Evolutionary conservation across 2,797 vertebrate genomes (phyloP), one percentile per base, ranked within the genome.

Genomic region (Amphiprion clarkii): DNA sequence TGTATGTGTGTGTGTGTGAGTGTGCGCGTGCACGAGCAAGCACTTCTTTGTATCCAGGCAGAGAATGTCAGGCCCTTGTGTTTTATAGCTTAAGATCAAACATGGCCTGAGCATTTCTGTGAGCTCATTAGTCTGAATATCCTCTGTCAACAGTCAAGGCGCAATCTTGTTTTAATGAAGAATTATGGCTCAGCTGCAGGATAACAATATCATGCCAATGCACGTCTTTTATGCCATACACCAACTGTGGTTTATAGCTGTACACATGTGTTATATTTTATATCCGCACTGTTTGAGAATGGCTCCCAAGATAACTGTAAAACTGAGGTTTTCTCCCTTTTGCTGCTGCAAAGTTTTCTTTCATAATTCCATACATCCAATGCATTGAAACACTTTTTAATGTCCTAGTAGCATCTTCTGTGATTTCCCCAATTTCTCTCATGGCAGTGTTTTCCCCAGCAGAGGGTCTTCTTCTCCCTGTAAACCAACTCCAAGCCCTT

Each of bases 1-100:
- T 55, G 12, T 59, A 52, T 65, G 52, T 61, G 56, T 70, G 61
- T 1, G 23, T 23, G 53, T 27, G 36, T 49, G 33, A 39, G 33
- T 5, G 21, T 23, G 39, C n/a, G 71, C 7, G 44, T 16, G 36
- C 61, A 23, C 9, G 39, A 17, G 23, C 9, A 29, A 9, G 31
- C 56, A 72, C 74, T 46, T 84, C 69, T 84, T 77, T 86, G 88
- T 92, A 72, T 87, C 86, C 74, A 84, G 72, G 87, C 84, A 89
- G 81, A 80, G 56, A 53, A 73, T 75, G 66, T 86, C 76, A 78
- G 79, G 71, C 75, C 67, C 81, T 86, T 64, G 66, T 88, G 69
- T 92, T 88, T 91, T 87, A 88, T 88, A 82, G 78, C 88, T 77
- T 59, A 23, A 79, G 85, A 84, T 92, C 88, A 92, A 92, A 93